phyloP scores from a whole-genome alignment of 1,140 invertebrate species.

The Rhopalosiphum maidis region DNA sequence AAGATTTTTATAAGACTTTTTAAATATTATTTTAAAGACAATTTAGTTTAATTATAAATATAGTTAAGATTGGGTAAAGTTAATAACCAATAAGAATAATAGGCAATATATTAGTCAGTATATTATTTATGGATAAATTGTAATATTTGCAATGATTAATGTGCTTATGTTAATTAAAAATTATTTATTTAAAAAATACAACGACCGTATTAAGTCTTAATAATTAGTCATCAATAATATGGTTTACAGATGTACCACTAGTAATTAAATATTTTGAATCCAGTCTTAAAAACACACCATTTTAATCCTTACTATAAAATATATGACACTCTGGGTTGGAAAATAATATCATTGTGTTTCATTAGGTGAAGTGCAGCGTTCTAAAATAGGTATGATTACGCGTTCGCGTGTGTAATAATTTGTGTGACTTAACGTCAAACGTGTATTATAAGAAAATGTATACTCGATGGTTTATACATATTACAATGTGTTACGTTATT shows the following conservation, averaged over 20 bases:
- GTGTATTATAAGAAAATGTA: not conserved
- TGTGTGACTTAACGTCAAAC: not conserved
- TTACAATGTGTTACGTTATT: conserved; percentile 19
- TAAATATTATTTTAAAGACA: too few species aligned
- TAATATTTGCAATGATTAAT: not conserved
- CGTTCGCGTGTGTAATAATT: not conserved
- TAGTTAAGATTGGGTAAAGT: too few species aligned
- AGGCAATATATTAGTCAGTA: too few species aligned
- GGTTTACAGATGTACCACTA: not conserved
- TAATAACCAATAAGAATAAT: too few species aligned
- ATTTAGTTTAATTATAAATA: too few species aligned
- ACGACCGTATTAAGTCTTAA: not conserved
- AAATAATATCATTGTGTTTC: not conserved
- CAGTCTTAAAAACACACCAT: not conserved
- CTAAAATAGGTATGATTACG: not conserved
- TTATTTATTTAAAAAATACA: not conserved
- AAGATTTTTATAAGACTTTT: too few species aligned
- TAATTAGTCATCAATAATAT: not conserved
- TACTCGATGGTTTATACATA: not conserved
- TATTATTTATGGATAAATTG: not conserved
- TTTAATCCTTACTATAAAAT: not conserved
- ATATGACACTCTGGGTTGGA: not conserved
- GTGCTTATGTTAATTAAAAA: not conserved
- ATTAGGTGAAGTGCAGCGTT: not conserved
- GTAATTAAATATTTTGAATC: not conserved